Percentiles rank a stretch among this genome's conserved stretches.
Conservation (phyloP, 2,113 vertebrate genomes). For the Sclerurus mexicanus region DNA sequence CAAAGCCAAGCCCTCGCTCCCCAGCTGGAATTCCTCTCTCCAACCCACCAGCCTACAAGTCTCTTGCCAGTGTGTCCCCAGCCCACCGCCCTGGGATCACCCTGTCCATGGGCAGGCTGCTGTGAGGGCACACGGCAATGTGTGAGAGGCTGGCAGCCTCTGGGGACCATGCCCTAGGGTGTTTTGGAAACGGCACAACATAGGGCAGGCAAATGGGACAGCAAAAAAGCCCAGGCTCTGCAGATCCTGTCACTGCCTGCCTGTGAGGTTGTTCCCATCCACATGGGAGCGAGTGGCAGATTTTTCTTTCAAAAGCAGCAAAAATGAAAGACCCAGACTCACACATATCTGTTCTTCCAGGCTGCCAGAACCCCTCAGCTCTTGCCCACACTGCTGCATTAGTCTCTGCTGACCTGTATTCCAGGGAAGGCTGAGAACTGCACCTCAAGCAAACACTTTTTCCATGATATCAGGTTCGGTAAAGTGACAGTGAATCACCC, state of each 20-base stretch:
- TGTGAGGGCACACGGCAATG: background rate
- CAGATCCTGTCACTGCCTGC: background rate
- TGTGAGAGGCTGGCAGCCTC: background rate
- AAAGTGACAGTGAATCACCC: background rate
- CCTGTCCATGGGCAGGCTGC: fast-evolving
- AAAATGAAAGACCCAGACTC: background rate
- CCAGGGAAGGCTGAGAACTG: background rate
- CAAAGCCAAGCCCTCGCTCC: background rate
- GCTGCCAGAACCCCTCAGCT: background rate
- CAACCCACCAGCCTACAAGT: background rate
- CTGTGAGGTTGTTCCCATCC: background rate
- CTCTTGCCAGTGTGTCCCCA: background rate
- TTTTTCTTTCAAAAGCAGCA: background rate
- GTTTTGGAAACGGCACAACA: background rate
- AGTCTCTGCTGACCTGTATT: background rate
- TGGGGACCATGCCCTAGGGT: background rate
- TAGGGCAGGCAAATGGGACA: background rate
- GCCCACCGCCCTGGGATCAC: fast-evolving
- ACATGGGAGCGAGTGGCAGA: background rate
- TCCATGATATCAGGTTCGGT: background rate
- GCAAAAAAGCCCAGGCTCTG: background rate
- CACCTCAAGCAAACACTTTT: background rate
- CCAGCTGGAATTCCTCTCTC: background rate
- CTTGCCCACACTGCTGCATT: background rate
- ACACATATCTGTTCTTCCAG: background rate